phyloP scores from a whole-genome alignment of 2,113 vertebrate genomes.

The Tiliqua scincoides region DNA sequence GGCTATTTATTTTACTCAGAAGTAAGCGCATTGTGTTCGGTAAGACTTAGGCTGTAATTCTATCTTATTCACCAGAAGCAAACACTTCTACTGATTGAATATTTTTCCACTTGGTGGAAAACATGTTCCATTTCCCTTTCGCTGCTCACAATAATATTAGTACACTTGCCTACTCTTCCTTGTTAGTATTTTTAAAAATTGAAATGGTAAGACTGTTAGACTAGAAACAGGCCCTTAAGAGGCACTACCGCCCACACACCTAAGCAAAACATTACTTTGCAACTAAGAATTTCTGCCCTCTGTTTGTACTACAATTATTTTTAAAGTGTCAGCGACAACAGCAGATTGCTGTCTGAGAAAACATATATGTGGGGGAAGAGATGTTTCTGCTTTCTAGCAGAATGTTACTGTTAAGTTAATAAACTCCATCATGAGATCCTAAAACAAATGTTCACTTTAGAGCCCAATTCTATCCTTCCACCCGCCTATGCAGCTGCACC shows the following conservation, averaged over 20 bases:
- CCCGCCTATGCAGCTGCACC: no score
- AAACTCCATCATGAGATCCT: background rate
- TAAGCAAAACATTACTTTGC: background rate
- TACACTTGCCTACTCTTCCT: background rate
- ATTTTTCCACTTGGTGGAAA: background rate
- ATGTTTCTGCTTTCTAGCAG: constrained; percentile 40
- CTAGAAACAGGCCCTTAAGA: background rate
- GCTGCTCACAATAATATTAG: background rate
- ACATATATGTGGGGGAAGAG: constrained; percentile 52
- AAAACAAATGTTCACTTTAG: background rate
- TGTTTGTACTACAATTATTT: background rate
- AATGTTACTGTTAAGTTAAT: background rate
- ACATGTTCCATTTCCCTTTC: background rate
- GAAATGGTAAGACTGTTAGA: background rate
- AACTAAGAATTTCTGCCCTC: background rate
- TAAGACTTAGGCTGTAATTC: no score
- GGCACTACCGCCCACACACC: background rate
- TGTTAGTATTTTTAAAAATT: background rate
- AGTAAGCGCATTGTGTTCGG: no score
- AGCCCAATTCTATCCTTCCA: no score
- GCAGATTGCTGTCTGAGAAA: constrained; percentile 18
- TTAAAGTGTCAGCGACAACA: background rate
- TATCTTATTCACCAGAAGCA: no score
- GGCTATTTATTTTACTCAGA: no score
- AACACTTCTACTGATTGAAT: no score